A percentile compares a stretch with the other conserved stretches of the same genome.
phyloP scores from a whole-genome alignment of 1,140 invertebrate species.

The Cherax quadricarinatus region DNA sequence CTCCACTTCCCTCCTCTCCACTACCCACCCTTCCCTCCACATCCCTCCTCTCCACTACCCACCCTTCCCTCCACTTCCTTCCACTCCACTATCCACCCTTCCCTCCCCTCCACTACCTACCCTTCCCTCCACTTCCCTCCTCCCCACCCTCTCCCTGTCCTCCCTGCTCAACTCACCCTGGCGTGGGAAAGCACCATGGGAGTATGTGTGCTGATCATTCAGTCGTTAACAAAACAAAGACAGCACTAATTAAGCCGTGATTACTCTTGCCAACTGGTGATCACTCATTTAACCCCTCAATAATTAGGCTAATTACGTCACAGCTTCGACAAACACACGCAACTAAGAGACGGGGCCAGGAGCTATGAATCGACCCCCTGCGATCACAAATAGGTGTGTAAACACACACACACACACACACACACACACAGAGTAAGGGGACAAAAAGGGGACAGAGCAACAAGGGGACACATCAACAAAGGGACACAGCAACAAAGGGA shows the following conservation, averaged over 20 bases:
- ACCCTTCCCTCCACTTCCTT: too few relatives aligned
- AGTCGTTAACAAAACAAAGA: constrained; percentile 39
- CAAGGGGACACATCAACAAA: too few relatives aligned
- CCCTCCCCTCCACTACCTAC: background rate
- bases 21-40: background rate
- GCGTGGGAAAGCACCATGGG: background rate
- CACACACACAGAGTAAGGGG: too few relatives aligned
- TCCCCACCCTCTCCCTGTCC: background rate
- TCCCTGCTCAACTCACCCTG: background rate
- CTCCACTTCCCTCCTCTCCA: too few relatives aligned
- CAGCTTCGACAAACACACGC: background rate
- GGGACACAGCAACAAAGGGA: too few relatives aligned
- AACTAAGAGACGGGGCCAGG: too few relatives aligned
- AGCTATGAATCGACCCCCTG: too few relatives aligned
- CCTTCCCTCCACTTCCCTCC: background rate
- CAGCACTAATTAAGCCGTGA: constrained; percentile 27
- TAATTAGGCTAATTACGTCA: constrained; percentile 22
- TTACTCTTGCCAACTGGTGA: constrained; percentile 26
- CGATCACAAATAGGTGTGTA: too few relatives aligned
- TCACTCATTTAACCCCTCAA: constrained; percentile 28
- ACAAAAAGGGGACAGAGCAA: too few relatives aligned
- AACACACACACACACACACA: too few relatives aligned
- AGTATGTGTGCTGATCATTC: background rate
- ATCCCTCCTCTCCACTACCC: too few relatives aligned
- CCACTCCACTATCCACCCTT: background rate